A percentile compares a stretch with the other conserved stretches of the same genome.
Conservation (phyloP, 2,888 invertebrate species). For the Calameuta filiformis region DNA sequence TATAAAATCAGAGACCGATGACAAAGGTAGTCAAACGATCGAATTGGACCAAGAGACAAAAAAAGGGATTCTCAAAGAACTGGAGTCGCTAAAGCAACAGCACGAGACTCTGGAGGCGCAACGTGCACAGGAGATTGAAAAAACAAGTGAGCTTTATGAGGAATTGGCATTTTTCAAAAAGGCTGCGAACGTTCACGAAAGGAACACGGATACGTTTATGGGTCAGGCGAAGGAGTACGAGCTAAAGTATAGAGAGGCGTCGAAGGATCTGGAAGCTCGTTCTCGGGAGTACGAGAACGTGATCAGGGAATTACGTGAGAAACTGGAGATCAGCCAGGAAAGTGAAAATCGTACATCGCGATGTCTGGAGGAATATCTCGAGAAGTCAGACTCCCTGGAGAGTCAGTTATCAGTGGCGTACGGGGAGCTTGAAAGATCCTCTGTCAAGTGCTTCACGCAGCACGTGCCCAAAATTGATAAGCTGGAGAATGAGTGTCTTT, state of each 20-base stretch:
- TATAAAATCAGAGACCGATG: slow-evolving; percentile 25
- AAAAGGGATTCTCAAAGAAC: slow-evolving; percentile 27
- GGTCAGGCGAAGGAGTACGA: slow-evolving; percentile 25
- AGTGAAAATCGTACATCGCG: slow-evolving; percentile 27
- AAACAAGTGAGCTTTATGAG: slow-evolving; percentile 35
- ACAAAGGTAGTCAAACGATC: slow-evolving; percentile 32
- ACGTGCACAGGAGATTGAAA: slow-evolving; percentile 29
- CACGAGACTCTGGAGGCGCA: slow-evolving; percentile 37
- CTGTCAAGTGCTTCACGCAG: slow-evolving; percentile 32
- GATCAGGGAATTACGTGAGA: slow-evolving; percentile 29
- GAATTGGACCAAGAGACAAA: slow-evolving; percentile 7
- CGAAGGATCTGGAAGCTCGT: slow-evolving; percentile 19
- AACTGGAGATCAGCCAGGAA: slow-evolving; percentile 34
- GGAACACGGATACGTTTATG: slow-evolving; percentile 31
- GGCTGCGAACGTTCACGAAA: slow-evolving; percentile 31
- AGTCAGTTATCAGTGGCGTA: slow-evolving; percentile 36
- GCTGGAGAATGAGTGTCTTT: slow-evolving; percentile 37
- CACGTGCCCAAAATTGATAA: slow-evolving; percentile 41
- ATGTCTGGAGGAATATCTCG: slow-evolving; percentile 36
- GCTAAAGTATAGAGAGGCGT: slow-evolving; percentile 25
- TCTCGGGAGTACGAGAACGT: slow-evolving; percentile 33
- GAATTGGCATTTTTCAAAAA: slow-evolving; percentile 40
- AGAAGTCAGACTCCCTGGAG: slow-evolving; percentile 35
- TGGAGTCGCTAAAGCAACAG: slow-evolving; percentile 39
- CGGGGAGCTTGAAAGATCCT: slow-evolving; percentile 35